phyloP scores from a whole-genome alignment of 2,113 vertebrate genomes.

The Takifugu flavidus region DNA sequence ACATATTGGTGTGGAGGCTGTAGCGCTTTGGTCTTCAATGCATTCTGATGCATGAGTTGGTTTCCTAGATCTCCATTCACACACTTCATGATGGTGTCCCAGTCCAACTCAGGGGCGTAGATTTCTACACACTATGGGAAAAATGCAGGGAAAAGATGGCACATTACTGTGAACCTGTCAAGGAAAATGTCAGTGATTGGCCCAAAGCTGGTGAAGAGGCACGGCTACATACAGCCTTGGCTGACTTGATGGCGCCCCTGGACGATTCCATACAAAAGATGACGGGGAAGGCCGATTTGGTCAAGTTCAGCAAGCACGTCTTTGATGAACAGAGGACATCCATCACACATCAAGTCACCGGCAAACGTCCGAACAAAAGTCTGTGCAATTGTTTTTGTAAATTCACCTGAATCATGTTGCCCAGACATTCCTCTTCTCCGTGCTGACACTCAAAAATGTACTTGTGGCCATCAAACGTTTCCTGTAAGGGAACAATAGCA shows the following conservation, averaged over 20 bases:
- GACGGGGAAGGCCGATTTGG: constrained; percentile 28
- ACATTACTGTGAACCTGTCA: background rate
- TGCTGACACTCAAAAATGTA: constrained; percentile 86
- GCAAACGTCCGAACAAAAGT: background rate
- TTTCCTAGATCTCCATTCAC: constrained; percentile 75
- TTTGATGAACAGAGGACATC: constrained; percentile 31
- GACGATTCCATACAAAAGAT: constrained; percentile 86
- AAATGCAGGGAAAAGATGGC: background rate
- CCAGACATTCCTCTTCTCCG: constrained; percentile 82
- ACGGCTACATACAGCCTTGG: constrained; percentile 70
- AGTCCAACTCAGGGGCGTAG: constrained; percentile 47
- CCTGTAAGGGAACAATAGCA: constrained; percentile 67
- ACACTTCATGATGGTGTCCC: constrained; percentile 69
- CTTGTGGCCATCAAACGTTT: constrained; percentile 64
- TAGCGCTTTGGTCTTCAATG: constrained; percentile 74
- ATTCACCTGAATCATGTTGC: constrained; percentile 92
- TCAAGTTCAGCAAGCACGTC: constrained; percentile 81
- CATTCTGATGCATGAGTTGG: constrained; percentile 86
- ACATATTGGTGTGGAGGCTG: constrained; percentile 83
- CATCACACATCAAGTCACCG: background rate
- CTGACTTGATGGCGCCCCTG: constrained; percentile 65
- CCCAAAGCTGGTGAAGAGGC: background rate
- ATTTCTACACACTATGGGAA: constrained; percentile 77
- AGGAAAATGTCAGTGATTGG: background rate
- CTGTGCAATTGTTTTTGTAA: background rate